Evolutionary conservation across 2,113 vertebrate species (phyloP).

Genomic region (Himantopus leucocephalus): DNA sequence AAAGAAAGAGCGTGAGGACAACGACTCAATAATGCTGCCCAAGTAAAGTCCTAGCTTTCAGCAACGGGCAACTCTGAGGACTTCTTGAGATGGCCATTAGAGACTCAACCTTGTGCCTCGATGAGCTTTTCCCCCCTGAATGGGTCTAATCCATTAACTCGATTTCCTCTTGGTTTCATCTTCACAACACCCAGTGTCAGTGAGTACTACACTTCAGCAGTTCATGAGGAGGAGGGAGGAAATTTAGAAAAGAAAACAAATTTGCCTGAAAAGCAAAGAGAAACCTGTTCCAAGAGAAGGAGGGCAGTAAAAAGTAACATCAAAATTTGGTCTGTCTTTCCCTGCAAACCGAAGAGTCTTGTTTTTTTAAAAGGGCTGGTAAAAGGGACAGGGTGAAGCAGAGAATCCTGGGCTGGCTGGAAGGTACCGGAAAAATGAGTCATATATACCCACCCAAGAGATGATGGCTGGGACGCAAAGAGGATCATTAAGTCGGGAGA

Average conservation of each 20-base stretch:
- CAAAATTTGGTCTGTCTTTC: not conserved
- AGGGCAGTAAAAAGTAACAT: not conserved
- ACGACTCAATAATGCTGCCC: not conserved
- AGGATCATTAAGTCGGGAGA: not conserved
- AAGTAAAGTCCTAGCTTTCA: not conserved
- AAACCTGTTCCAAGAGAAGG: not conserved
- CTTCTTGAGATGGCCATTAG: not conserved
- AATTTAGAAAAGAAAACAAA: not conserved
- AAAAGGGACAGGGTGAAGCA: not conserved
- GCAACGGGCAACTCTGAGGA: not conserved
- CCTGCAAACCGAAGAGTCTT: not conserved
- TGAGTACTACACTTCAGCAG: not conserved
- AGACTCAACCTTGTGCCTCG: not conserved
- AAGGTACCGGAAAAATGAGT: not conserved
- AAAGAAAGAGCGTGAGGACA: not conserved
- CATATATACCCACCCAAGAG: not conserved
- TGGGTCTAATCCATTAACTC: not conserved
- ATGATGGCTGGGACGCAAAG: not conserved
- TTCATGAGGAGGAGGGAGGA: not conserved
- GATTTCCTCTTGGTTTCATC: not conserved
- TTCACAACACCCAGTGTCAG: not conserved
- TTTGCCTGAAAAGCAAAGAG: not conserved
- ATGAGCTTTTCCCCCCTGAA: not conserved
- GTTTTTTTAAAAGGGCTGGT: not conserved
- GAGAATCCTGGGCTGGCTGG: not conserved